A percentile compares a stretch with the other conserved stretches of the same genome.
phyloP scores from a whole-genome alignment of 1,140 invertebrate genomes.

The Drosophila seguyi region DNA sequence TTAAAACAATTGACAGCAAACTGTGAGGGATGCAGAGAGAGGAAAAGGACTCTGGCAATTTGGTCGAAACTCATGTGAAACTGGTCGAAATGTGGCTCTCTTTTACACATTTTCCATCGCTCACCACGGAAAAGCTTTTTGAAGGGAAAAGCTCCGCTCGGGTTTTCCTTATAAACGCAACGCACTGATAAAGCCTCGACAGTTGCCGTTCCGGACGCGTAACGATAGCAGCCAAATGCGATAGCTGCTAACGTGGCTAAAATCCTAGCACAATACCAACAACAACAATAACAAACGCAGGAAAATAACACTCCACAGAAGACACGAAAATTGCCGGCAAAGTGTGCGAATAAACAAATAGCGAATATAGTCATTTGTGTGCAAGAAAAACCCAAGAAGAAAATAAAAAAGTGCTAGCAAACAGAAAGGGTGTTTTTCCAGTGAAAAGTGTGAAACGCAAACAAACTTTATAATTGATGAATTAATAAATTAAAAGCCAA shows the following conservation, averaged over 20 bases:
- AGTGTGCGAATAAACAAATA: slow-evolving; percentile 41
- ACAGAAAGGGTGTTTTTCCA: slow-evolving; percentile 19
- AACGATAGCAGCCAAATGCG: slow-evolving; percentile 48
- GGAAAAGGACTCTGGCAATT: slow-evolving; percentile 16
- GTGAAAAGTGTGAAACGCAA: slow-evolving; percentile 34
- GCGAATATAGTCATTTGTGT: slow-evolving; percentile 31
- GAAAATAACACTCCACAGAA: slow-evolving; percentile 37
- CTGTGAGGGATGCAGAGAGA: not conserved
- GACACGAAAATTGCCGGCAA: slow-evolving; percentile 56
- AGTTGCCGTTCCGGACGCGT: slow-evolving; percentile 77
- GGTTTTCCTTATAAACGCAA: slow-evolving; percentile 60
- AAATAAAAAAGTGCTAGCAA: slow-evolving; percentile 5
- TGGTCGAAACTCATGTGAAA: slow-evolving; percentile 51
- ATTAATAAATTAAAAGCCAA: slow-evolving; percentile 20
- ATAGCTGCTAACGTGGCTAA: slow-evolving; percentile 18
- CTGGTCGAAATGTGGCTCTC: slow-evolving; percentile 56
- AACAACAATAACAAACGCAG: slow-evolving; percentile 20
- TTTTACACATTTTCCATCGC: slow-evolving; percentile 30
- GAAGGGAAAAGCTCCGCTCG: slow-evolving; percentile 27
- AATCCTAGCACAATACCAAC: slow-evolving; percentile 11
- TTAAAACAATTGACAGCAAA: slow-evolving; percentile 73
- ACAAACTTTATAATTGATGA: slow-evolving; percentile 36
- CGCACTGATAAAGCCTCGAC: slow-evolving; percentile 65
- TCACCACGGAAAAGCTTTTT: slow-evolving; percentile 47
- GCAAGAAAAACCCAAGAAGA: not conserved